Base-by-base conservation (phyloP, 1,140 invertebrate species). In the Zaprionus davidi region DNA sequence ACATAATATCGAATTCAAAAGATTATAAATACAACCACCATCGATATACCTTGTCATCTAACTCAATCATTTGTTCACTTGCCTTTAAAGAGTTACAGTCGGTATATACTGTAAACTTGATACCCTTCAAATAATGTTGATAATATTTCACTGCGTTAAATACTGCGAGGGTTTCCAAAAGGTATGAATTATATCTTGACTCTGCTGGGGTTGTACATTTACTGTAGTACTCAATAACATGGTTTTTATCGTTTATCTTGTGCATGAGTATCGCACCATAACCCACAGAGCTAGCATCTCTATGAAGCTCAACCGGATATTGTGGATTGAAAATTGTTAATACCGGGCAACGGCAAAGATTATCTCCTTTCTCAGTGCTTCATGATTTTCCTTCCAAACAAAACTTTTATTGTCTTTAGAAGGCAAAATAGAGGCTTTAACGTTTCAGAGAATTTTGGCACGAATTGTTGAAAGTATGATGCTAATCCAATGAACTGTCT, bases 21-120 rank as follows among this genome's bases (percentile, higher is more conserved):
- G 22, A 22, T 22, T 22, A 2, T 5, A 36, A 11, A 13, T 36
- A 44, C 15, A 17, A n/a, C 41, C 41, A 44, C 41, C n/a, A 44
- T n/a, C n/a, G 87, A 78, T 6, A 65, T 38, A 38, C 36, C 12
- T 38, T 38, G 83, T 38, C 36, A 38, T 83, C 88, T 46, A 46
- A 17, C n/a, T 46, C n/a, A 17, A 46, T 46, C 5, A 20, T 46
- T 17, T 46, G 15, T n/a, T 1, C 92, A 38, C 1, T 81, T 67
- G 26, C 84, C 82, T 46, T 44, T 46, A 46, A 46, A 17, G 41
- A 46, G n/a, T 46, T 46, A 46, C n/a, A 46, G 7, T 20, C 41
- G n/a, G 41, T 46, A 9, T 17, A 17, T 6, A 46, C 41, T 17
- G n/a, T 17, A 17, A 46, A 41, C 41, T 46, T 46, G 15, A 17